phyloP scores from a whole-genome alignment of 2,888 invertebrate genomes.

The Agriopis aurantiaria region DNA sequence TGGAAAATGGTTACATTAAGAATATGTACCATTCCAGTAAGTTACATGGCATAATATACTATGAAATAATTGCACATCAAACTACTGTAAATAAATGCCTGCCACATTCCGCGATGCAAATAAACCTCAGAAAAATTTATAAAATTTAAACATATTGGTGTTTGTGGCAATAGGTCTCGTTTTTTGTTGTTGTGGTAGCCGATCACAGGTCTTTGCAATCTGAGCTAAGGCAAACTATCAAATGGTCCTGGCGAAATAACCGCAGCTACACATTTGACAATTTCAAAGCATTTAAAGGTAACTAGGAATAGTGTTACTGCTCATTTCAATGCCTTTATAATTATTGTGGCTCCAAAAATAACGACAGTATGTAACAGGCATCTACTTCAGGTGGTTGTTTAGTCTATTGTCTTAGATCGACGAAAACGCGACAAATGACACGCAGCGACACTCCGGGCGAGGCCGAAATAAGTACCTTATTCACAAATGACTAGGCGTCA shows the following conservation, averaged over 20 bases:
- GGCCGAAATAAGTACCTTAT: conserved; percentile 12
- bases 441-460: conserved; percentile 9
- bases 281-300: too few species aligned
- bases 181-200: neutral
- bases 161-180: neutral
- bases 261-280: too few species aligned
- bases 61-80: conserved; percentile 21
- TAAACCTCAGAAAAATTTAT: neutral
- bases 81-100: conserved; percentile 10
- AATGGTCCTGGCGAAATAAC: too few species aligned
- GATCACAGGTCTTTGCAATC: too few species aligned
- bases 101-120: neutral
- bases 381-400: neutral
- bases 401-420: conserved; percentile 17
- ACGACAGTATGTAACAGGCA: conserved; percentile 4
- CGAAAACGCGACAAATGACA: conserved; percentile 17
- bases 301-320: too few species aligned
- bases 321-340: neutral
- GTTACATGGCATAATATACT: neutral
- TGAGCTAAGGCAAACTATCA: too few species aligned
- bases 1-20: neutral
- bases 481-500: conserved; percentile 44
- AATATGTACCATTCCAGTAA: conserved; percentile 1
- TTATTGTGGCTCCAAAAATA: neutral
- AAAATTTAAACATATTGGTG: neutral